Conservation (phyloP, 2,888 invertebrate species). For the Dolomedes plantarius region DNA sequence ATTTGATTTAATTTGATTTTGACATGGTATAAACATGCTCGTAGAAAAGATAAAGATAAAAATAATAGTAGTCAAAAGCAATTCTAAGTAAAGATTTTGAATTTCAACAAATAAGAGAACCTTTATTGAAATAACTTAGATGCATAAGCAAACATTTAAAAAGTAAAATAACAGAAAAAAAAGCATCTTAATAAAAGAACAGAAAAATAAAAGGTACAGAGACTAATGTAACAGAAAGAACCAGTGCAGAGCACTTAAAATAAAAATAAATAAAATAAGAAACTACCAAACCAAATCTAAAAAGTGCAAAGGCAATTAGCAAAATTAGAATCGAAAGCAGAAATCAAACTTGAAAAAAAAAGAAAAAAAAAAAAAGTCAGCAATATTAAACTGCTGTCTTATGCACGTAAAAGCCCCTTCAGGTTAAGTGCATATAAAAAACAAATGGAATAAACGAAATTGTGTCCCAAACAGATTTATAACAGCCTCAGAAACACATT, state of each 20-base stretch:
- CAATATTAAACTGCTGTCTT: constrained; percentile 18
- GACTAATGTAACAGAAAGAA: too few relatives aligned
- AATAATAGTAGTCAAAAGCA: too few relatives aligned
- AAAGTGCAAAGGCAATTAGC: too few relatives aligned
- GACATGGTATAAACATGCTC: too few relatives aligned
- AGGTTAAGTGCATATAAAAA: not conserved
- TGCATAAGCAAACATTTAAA: not conserved
- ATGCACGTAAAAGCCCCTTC: not conserved
- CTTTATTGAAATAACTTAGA: not conserved
- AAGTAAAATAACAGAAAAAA: not conserved
- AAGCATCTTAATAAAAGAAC: not conserved
- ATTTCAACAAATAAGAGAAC: not conserved
- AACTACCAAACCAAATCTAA: too few relatives aligned
- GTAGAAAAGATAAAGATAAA: too few relatives aligned
- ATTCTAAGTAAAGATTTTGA: not conserved
- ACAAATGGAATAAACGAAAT: not conserved
- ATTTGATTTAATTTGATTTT: too few relatives aligned
- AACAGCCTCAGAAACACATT: not conserved
- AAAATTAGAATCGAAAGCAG: too few relatives aligned
- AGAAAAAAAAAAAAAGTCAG: too few relatives aligned
- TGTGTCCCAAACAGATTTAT: not conserved
- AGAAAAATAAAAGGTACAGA: not conserved
- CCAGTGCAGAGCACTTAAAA: too few relatives aligned
- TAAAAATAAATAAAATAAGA: too few relatives aligned
- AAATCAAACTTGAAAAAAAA: too few relatives aligned